These are phyloP conservation scores for Lypha dubia DNA, from an alignment of 2,888 invertebrate genomes.

Conservation along the genomic window DNA sequence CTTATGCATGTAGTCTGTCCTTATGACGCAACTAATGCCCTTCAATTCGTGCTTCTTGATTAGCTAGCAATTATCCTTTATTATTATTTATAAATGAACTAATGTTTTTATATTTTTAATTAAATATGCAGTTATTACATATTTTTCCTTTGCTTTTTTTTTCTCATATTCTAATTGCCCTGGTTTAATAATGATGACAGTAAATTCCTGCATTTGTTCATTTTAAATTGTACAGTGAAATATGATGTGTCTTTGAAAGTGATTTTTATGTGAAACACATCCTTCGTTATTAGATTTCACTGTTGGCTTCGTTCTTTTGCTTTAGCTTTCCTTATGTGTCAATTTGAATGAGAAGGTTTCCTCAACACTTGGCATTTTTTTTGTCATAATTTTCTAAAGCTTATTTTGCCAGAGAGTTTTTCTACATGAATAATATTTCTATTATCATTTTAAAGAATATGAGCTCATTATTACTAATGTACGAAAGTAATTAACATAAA, in stretches of 20 bases:
- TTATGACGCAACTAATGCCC: too few species aligned
- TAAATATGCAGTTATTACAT: constrained; percentile 1
- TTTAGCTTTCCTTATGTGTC: constrained; percentile 11
- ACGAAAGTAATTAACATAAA: not conserved
- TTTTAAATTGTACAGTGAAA: constrained; percentile 17
- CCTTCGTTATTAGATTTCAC: not conserved
- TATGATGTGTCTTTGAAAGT: not conserved
- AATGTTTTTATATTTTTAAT: constrained; percentile 39
- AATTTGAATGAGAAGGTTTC: constrained; percentile 26
- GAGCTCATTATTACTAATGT: not conserved
- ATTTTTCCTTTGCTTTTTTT: not conserved
- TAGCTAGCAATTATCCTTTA: constrained; percentile 7
- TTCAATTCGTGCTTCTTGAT: not conserved
- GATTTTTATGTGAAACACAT: not conserved
- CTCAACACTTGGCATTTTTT: constrained; percentile 26
- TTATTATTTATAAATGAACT: not conserved
- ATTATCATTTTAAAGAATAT: not conserved
- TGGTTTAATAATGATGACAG: constrained; percentile 3
- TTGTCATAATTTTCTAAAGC: not conserved
- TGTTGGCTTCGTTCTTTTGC: not conserved
- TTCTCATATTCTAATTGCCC: not conserved
- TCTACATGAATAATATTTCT: not conserved
- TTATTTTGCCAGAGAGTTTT: not conserved
- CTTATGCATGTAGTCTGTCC: too few species aligned
- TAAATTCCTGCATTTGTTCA: not conserved